A percentile compares a stretch with the other conserved stretches of the same genome.
Conservation (phyloP, 2,113 vertebrate genomes). For the Pelmatolapia mariae region DNA sequence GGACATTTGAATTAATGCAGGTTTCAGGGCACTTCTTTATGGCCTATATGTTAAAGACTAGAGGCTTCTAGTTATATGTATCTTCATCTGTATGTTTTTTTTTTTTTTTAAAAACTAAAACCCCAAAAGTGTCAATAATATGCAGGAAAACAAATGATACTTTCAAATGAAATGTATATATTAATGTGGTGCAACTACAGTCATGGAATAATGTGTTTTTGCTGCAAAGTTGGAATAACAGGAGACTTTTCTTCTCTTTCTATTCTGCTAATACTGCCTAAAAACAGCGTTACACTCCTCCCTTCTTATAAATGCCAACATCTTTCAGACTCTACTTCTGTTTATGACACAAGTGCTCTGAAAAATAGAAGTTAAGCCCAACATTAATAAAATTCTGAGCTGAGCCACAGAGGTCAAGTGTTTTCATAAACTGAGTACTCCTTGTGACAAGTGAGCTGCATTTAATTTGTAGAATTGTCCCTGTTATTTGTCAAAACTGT, state of each 20-base stretch:
- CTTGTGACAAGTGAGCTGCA: background rate
- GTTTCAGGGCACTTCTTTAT: background rate
- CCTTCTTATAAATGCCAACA: background rate
- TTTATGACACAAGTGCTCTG: background rate
- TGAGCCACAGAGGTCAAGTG: background rate
- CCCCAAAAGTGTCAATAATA: background rate
- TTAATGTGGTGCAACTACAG: background rate
- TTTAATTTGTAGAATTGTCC: background rate
- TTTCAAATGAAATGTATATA: background rate
- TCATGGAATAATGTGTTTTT: background rate
- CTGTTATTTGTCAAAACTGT: background rate
- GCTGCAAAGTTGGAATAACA: background rate
- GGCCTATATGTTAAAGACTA: background rate
- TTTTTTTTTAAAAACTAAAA: rapidly evolving
- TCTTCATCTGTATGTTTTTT: background rate
- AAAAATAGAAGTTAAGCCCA: background rate
- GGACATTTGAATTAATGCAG: background rate
- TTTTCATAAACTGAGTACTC: background rate
- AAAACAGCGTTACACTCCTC: background rate
- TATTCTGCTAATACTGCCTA: background rate
- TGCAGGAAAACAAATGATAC: background rate
- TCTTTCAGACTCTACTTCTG: background rate
- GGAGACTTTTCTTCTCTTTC: background rate
- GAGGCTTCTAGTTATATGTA: background rate
- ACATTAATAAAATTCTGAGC: background rate